phyloP scores from a whole-genome alignment of 2,888 invertebrate species.

The Phyllotreta cruciferae region DNA sequence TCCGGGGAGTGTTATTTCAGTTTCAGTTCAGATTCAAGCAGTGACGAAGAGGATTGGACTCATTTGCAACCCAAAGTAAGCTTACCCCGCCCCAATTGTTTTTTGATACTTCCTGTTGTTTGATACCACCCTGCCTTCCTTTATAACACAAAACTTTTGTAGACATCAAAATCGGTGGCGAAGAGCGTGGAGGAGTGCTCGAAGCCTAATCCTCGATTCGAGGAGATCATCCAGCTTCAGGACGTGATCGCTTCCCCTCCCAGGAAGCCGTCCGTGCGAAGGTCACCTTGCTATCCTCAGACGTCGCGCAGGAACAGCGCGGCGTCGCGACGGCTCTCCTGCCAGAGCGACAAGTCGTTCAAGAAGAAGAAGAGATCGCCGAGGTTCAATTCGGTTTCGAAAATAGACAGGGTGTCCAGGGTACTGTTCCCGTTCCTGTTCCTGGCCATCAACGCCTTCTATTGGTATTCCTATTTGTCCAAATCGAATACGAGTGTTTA shows the following conservation, averaged over 20 bases:
- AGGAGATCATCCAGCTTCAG: slow-evolving; percentile 22
- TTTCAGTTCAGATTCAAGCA: slow-evolving; percentile 67
- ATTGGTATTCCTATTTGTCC: slow-evolving; percentile 78
- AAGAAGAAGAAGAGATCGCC: slow-evolving; percentile 64
- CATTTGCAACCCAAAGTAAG: slow-evolving; percentile 34
- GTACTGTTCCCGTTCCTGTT: slow-evolving; percentile 80
- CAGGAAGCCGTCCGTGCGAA: neutral
- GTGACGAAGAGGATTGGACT: slow-evolving; percentile 62
- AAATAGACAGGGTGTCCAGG: slow-evolving; percentile 78
- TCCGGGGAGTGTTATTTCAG: slow-evolving; percentile 80
- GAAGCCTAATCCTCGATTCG: slow-evolving; percentile 22
- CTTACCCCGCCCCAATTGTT: no score
- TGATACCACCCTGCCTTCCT: no score
- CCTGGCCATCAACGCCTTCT: slow-evolving; percentile 77
- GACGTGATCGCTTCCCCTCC: slow-evolving; percentile 14
- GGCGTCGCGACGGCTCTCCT: slow-evolving; percentile 46
- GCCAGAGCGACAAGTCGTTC: slow-evolving; percentile 40
- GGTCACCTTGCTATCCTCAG: neutral
- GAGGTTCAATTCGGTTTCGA: slow-evolving; percentile 80
- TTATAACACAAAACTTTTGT: no score
- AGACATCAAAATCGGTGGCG: slow-evolving; percentile 21
- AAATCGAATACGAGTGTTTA: slow-evolving; percentile 61
- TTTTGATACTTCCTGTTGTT: no score
- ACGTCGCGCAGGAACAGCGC: slow-evolving; percentile 10
- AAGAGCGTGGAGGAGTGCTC: slow-evolving; percentile 22